Evolutionary conservation across 2,888 invertebrate species (phyloP), one percentile per base, ranked within the genome.

Genomic region (Tetragnatha montana): DNA sequence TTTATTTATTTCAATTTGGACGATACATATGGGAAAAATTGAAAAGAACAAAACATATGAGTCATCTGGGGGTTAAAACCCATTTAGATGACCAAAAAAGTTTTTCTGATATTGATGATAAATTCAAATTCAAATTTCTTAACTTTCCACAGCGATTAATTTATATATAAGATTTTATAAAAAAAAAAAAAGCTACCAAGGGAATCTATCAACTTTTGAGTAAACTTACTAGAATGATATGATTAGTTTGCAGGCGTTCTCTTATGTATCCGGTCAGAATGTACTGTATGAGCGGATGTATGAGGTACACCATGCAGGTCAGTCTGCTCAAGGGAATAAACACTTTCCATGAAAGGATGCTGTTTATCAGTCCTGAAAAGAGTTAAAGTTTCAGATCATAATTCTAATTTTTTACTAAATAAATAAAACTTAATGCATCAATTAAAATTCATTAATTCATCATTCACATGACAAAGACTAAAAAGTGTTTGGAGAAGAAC

Each of bases 301-400:
- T 86, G 68, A 99, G 95, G 94, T 98, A 99, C 68, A 98, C 97
- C 94, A 98, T 97, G 94, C 98, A 99, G 2, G 98, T 97, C 91
- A 98, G 95, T 85, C 98, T 95, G 92, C 98, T 97, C 84, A 99
- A 94, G 0, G 98, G 98, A 92, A 97, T 95, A 92, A 98, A 95
- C 0, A 97, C 96, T 86, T 96, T 95, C 94, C 97, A 96, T 0
- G 97, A 97, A 71, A 99, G 95, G 80, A 97, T 94, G 0, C 95
- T 95, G 94, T 98, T 96, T 83, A 98, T 94, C 78, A 96, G 95
- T 22, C 96, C 96, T 90, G 50, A 68, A 49, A 68, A 17, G 81
- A 2, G 35, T 35, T 35, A 35, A 35, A 35, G 35, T 35, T 35
- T 35, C 4, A 35, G 35, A 1, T 35, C 35, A 35, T 1, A 35